Evolutionary conservation across 2,113 vertebrate genomes (phyloP), one percentile per base, ranked within the genome.

Genomic region (Phalacrocorax carbo): DNA sequence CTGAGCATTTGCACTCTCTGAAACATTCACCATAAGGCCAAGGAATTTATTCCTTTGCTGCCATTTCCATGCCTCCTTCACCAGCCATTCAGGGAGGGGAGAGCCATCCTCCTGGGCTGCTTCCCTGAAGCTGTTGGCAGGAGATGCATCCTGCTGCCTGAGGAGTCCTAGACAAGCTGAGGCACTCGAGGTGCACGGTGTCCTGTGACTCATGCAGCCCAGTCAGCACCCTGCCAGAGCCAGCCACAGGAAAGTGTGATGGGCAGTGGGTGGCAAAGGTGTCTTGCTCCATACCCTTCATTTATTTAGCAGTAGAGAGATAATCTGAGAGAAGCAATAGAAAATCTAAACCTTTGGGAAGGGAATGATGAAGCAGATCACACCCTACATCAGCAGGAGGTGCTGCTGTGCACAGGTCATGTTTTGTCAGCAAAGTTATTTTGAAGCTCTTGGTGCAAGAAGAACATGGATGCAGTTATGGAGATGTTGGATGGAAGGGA

Each of bases 11-110:
- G 40, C 79, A 8, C 8, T 82, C 25, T 82, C 80, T 48, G 78
- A n/a, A 27, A 80, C 7, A 3, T 90, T 87, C 73, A 98, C 96
- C 52, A 75, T 81, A 12, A 97, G 82, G 57, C 95, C 42, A 3
- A 98, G 14, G 1, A 97, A 98, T 83, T 97, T 97, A 61, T 96
- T 93, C 55, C 81, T 71, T 51, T 64, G 76, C 62, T 97, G 95
- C 32, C 91, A 44, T 44, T 92, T 98, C 70, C 98, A 83, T 32
- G 96, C 76, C 82, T 98, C 98, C 86, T 77, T 86, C 85, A 96
- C 66, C 79, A 98, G 78, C 98, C 97, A 98, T 65, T 95, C 85
- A 1, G 93, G 96, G 44, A 88, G 80, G 8, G 86, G 52, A 32
- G 36, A 62, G 8, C 49, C 51, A 4, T 62, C 90, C 62, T 86